phyloP scores from a whole-genome alignment of 2,888 invertebrate species.

The Drosophila tanythrix region DNA sequence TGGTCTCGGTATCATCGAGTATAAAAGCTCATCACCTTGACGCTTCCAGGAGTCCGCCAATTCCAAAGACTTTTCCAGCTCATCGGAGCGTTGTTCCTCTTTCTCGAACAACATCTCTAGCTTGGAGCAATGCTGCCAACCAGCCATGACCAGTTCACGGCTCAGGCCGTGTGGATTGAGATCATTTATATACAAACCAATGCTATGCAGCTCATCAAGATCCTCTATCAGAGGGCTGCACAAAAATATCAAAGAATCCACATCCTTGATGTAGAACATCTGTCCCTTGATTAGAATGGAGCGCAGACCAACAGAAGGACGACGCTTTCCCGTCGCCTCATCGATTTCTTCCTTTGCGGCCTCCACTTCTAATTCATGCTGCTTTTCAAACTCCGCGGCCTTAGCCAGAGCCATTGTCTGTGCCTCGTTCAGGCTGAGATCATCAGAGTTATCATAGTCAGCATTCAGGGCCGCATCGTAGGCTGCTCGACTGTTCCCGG shows the following conservation, averaged over 20 bases:
- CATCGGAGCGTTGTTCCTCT: slow-evolving; percentile 91
- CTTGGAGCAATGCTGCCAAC: slow-evolving; percentile 93
- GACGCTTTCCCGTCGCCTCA: slow-evolving; percentile 59
- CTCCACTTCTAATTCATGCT: slow-evolving; percentile 41
- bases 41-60: slow-evolving; percentile 94
- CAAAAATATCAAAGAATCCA: slow-evolving; percentile 92
- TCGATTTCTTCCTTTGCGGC: slow-evolving; percentile 65
- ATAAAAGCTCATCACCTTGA: slow-evolving; percentile 93
- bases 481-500: slow-evolving; percentile 82
- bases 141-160: slow-evolving; percentile 92
- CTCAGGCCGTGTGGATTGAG: slow-evolving; percentile 95
- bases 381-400: slow-evolving; percentile 58
- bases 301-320: slow-evolving; percentile 58
- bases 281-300: slow-evolving; percentile 94
- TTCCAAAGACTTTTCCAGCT: slow-evolving; percentile 91
- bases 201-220: slow-evolving; percentile 92
- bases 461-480: slow-evolving; percentile 75
- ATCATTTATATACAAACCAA: slow-evolving; percentile 92
- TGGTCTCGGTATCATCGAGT: slow-evolving; percentile 95
- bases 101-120: slow-evolving; percentile 93
- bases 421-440: slow-evolving; percentile 67
- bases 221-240: slow-evolving; percentile 96
- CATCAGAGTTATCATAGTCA: slow-evolving; percentile 77
- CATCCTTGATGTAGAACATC: slow-evolving; percentile 92
- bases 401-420: slow-evolving; percentile 65